Percentiles rank a stretch among this genome's conserved stretches.
Evolutionary conservation across 92 coral and sea anemone species (phyloP).

Genomic region (Zoanthus solanderi): DNA sequence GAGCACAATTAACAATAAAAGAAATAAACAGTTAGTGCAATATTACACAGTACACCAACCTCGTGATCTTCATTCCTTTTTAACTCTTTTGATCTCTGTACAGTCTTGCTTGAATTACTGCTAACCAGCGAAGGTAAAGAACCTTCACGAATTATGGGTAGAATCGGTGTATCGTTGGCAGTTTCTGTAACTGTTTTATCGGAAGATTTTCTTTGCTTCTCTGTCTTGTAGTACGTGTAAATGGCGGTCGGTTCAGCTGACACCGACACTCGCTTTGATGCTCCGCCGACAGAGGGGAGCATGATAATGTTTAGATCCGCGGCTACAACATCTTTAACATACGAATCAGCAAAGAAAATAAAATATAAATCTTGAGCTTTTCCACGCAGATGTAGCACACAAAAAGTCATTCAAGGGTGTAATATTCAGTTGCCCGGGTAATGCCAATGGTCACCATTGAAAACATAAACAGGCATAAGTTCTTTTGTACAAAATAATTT

Average conservation of each 20-base stretch:
- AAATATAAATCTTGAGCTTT: neutral
- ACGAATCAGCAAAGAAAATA: neutral
- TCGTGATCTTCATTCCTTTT: neutral
- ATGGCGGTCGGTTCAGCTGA: constrained; percentile 26
- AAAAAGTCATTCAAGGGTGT: neutral
- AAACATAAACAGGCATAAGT: neutral
- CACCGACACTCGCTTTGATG: neutral
- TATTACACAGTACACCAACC: neutral
- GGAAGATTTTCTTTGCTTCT: constrained; percentile 9
- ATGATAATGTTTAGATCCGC: neutral
- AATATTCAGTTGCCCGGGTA: too few species aligned
- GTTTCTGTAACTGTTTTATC: constrained; percentile 31
- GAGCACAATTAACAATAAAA: neutral
- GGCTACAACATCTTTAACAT: neutral
- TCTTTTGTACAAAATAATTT: neutral
- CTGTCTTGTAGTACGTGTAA: neutral
- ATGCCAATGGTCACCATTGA: constrained; percentile 11
- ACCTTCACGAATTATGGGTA: constrained; percentile 79
- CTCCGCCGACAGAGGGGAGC: constrained; percentile 19
- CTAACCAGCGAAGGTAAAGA: constrained; percentile 77
- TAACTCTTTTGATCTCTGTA: neutral
- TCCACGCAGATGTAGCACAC: neutral
- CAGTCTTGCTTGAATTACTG: constrained; percentile 51
- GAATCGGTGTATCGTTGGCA: constrained; percentile 51
- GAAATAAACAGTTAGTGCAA: too few species aligned